Evolutionary conservation across 2,113 vertebrate genomes (phyloP), one percentile per base, ranked within the genome.

Genomic region (Epinephelus moara): DNA sequence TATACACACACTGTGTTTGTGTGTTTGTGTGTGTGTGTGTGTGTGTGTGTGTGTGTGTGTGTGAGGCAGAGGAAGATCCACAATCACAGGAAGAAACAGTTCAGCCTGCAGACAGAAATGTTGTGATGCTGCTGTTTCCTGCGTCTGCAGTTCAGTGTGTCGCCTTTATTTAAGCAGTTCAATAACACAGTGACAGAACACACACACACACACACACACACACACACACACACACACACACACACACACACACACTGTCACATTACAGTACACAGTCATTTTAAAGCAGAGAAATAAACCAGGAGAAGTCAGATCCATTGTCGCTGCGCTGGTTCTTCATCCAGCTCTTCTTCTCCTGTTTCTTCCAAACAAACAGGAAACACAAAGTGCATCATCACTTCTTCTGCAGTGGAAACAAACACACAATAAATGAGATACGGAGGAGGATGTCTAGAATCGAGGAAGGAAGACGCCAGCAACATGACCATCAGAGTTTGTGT

Each of bases 61-160:
- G 19, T 49, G 72, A 70, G 66, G 49, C 15, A 47, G 62, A 68
- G 70, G 69, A 78, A 59, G 50, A 78, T 45, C 40, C 62, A 82
- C 79, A 86, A 86, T 78, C 27, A 59, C 69, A 82, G 84, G 84
- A 86, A 86, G 69, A 78, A 67, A 59, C 70, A 21, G 25, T 70
- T n/a, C 70, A 75, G 13, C 40, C 55, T 59, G 62, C 68, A 86
- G 61, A 85, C 49, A 21, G 3, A 49, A 25, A 6, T 55, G 50
- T 76, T 53, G 42, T 4, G 37, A 56, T 27, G 63, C 64, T 14
- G 33, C 47, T 1, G 72, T 56, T 76, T 76, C 80, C 80, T 49
- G 19, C 21, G 53, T 23, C 47, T 61, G 56, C n/a, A 5, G 2
- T 19, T 70, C 25, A 27, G 9, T 9, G 27, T 21, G 49, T 25